Evolutionary conservation across 2,888 invertebrate species (phyloP).

Genomic region (Hyposoter dolosus): DNA sequence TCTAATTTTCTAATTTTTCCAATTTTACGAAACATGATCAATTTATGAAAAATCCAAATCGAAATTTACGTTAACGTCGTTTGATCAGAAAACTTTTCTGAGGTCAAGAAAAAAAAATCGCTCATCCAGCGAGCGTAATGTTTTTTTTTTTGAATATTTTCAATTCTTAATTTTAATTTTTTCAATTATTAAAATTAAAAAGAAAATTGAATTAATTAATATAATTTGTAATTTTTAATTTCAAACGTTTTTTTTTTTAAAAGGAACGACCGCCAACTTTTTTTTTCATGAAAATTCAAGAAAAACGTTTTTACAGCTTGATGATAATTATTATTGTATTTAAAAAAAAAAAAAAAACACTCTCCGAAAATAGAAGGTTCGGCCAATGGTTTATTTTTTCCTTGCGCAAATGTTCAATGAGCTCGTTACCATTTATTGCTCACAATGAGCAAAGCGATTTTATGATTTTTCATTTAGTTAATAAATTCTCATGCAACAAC

Average conservation of each 20-base stretch:
- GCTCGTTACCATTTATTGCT: background rate
- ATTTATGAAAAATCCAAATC: background rate
- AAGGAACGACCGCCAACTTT: background rate
- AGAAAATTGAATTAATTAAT: no score
- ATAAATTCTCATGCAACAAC: background rate
- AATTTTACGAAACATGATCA: background rate
- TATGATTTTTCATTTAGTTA: slow-evolving; percentile 4
- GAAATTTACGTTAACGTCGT: background rate
- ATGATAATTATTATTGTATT: no score
- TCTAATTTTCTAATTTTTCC: no score
- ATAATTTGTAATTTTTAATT: background rate
- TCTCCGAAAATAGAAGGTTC: no score
- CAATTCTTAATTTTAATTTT: no score
- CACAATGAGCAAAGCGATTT: background rate
- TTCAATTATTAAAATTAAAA: no score
- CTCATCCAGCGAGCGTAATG: no score
- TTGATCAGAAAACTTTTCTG: background rate
- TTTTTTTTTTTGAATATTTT: no score
- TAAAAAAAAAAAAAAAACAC: no score
- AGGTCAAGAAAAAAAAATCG: no score
- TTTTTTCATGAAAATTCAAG: background rate
- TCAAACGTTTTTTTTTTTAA: background rate
- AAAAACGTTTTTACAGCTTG: no score
- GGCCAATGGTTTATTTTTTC: no score
- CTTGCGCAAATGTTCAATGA: background rate